Evolutionary conservation across 2,113 vertebrate species (phyloP), one percentile per base, ranked within the genome.

Genomic region (Anser cygnoides): DNA sequence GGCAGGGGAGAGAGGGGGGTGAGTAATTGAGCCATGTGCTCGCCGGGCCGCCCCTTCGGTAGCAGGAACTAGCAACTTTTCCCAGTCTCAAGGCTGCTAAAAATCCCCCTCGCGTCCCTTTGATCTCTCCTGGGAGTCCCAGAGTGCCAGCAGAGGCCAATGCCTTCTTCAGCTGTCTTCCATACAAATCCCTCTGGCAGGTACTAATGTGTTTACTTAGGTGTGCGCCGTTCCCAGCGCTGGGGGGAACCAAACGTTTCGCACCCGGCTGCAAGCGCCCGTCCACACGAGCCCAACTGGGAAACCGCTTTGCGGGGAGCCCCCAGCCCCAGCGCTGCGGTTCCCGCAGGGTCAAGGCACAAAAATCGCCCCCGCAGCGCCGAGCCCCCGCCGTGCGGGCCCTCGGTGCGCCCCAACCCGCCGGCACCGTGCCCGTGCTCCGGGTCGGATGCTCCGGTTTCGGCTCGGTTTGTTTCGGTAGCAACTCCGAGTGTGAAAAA

Each of bases 101-200:
- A 96, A 96, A 76, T 49, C 55, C 71, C 91, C 76, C 37, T 74
- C 37, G 72, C 87, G 76, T 72, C 94, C 85, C 98, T 99, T 99
- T 99, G 99, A 99, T 99, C 98, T 98, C 97, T 95, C 91, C 84
- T 97, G 97, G 98, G 97, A 98, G 98, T 97, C 97, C 95, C 97
- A 11, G 82, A 91, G 97, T 93, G 94, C 95, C 96, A 96, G 95
- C 97, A 96, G 93, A 97, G 95, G 95, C 97, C 98, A 98, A 99
- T 99, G 99, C 98, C 98, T 99, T 99, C 98, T 97, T 99, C 99
- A 99, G 99, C 99, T 99, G 99, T 98, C 97, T 94, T 95, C 93
- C 88, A 75, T 76, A 95, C 97, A 98, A 97, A 98, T 97, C 98
- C 96, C 97, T 96, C 97, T 97, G 97, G 96, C 98, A 97, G 98